Percentiles rank a stretch among this genome's conserved stretches.
These are phyloP conservation scores for Tholera decimalis DNA, from an alignment of 2,888 invertebrate species.

Conservation along the genomic window DNA sequence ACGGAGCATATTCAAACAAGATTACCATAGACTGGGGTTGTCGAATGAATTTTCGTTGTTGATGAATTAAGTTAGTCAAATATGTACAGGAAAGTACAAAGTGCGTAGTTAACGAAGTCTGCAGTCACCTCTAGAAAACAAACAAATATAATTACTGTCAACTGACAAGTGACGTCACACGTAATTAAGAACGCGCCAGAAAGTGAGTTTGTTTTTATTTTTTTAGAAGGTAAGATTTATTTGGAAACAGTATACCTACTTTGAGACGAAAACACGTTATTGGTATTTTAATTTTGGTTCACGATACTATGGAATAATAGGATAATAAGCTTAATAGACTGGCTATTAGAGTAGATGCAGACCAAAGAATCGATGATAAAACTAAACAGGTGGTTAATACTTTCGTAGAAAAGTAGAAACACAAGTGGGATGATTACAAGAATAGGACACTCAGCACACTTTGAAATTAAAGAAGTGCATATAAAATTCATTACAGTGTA, in stretches of 20 bases:
- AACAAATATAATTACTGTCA: conserved; percentile 61
- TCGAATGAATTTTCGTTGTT: conserved; percentile 50
- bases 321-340: neutral
- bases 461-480: neutral
- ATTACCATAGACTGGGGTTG: conserved; percentile 47
- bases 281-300: neutral
- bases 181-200: conserved; percentile 49
- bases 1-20: conserved; percentile 29
- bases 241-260: neutral
- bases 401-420: too few species aligned
- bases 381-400: neutral
- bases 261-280: neutral
- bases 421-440: too few species aligned
- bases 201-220: conserved; percentile 31
- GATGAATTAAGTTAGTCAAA: conserved; percentile 63
- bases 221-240: neutral
- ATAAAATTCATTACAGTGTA: neutral
- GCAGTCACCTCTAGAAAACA: conserved; percentile 50
- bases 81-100: conserved; percentile 60
- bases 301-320: neutral
- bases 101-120: conserved; percentile 57
- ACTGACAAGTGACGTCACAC: conserved; percentile 39
- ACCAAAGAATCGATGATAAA: neutral
- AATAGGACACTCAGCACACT: neutral
- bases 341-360: neutral